A percentile compares a stretch with the other conserved stretches of the same genome.
These are phyloP conservation scores for Agrochola litura DNA, from an alignment of 2,888 invertebrate genomes.

Conservation along the genomic window DNA sequence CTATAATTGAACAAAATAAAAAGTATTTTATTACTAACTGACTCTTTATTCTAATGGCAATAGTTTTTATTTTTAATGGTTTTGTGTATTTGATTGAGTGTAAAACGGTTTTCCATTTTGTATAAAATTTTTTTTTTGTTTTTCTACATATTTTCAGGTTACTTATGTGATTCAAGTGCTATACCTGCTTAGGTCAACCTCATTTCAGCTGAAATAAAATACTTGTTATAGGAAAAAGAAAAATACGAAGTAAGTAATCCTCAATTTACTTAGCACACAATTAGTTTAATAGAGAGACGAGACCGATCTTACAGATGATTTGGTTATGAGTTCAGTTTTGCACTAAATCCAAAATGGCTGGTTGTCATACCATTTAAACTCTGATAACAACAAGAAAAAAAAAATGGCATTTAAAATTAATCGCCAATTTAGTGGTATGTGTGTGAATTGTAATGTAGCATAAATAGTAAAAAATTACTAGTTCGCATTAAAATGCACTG, in stretches of 20 bases:
- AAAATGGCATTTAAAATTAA: neutral
- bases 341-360: neutral
- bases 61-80: constrained; percentile 34
- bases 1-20: constrained; percentile 39
- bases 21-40: constrained; percentile 43
- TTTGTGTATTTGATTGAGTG: constrained; percentile 19
- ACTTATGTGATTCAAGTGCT: neutral
- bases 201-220: neutral
- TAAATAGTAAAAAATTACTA: constrained; percentile 2
- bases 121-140: neutral
- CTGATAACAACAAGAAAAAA: too few species aligned
- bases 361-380: neutral
- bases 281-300: neutral
- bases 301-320: neutral
- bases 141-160: constrained; percentile 16
- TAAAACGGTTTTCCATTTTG: neutral
- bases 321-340: neutral
- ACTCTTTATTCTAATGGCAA: constrained; percentile 26
- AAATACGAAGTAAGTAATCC: neutral
- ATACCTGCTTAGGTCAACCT: neutral
- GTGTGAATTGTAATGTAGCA: neutral
- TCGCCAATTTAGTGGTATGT: neutral
- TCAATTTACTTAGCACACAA: neutral
- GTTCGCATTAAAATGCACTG: neutral
- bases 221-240: neutral